phyloP scores from a whole-genome alignment of 2,888 invertebrate species.

The Taphrorychus bicolor region DNA sequence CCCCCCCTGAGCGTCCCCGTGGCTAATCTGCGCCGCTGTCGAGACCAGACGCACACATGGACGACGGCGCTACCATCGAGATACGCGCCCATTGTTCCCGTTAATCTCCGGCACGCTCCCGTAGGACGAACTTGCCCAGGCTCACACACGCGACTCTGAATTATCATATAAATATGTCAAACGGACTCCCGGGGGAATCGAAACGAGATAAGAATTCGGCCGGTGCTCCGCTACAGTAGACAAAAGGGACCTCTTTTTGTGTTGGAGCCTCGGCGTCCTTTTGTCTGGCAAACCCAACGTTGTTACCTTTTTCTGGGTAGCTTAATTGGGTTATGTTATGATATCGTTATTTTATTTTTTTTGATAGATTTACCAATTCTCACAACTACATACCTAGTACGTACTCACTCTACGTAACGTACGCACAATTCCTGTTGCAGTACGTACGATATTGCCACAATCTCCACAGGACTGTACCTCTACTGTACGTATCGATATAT shows the following conservation, averaged over 20 bases:
- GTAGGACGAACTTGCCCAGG: conserved; percentile 30
- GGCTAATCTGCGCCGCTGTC: conserved; percentile 40
- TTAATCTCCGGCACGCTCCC: conserved; percentile 58
- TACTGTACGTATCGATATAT: too few species aligned
- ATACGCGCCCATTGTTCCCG: conserved; percentile 52
- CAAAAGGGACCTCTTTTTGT: conserved; percentile 26
- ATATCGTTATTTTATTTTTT: neutral
- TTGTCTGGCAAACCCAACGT: conserved; percentile 1
- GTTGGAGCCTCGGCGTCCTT: neutral
- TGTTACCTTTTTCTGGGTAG: neutral
- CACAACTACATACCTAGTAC: too few species aligned
- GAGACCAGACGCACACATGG: conserved; percentile 45
- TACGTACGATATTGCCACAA: too few species aligned
- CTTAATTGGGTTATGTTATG: neutral
- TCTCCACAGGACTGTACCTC: too few species aligned
- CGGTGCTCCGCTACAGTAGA: conserved; percentile 7
- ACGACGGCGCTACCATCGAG: conserved; percentile 52
- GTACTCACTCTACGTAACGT: too few species aligned
- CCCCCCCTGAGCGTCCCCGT: conserved; percentile 3
- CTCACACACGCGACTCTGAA: conserved; percentile 42
- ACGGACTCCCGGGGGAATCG: conserved; percentile 39
- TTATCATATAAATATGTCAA: conserved; percentile 53
- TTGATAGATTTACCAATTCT: too few species aligned
- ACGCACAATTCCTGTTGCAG: too few species aligned
- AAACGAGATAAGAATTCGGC: conserved; percentile 38